These are phyloP conservation scores for Macquaria australasica DNA, from an alignment of 2,113 vertebrate genomes.

Conservation along the genomic window DNA sequence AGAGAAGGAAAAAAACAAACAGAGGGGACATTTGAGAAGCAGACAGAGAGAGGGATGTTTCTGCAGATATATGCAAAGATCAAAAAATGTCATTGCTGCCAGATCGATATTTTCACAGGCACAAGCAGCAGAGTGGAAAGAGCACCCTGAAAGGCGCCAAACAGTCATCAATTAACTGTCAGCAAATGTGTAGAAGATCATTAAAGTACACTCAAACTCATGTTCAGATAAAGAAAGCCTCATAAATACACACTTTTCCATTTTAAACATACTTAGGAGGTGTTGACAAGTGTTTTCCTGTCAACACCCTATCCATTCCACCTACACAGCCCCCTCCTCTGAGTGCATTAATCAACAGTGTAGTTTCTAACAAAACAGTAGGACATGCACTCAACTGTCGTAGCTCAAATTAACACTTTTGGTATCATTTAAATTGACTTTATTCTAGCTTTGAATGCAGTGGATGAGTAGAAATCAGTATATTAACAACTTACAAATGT, in stretches of 20 bases:
- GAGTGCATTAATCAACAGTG: background rate
- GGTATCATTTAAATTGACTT: background rate
- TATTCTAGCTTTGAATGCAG: background rate
- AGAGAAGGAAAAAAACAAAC: constrained; percentile 34
- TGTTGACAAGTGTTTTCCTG: constrained; percentile 4
- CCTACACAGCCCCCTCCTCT: background rate
- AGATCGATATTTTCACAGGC: constrained; percentile 48
- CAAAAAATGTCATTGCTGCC: constrained; percentile 32
- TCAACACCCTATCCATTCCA: background rate
- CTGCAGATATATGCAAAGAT: constrained; percentile 44
- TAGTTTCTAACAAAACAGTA: background rate
- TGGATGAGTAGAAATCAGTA: background rate
- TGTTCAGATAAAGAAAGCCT: background rate
- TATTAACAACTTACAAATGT: background rate
- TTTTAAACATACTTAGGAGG: background rate
- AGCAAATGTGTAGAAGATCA: constrained; percentile 19
- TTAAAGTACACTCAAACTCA: constrained; percentile 15
- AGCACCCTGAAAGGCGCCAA: background rate
- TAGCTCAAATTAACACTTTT: background rate
- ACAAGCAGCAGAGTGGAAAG: constrained; percentile 8
- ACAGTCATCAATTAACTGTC: constrained; percentile 5
- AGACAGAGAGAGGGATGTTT: constrained; percentile 22
- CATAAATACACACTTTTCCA: background rate
- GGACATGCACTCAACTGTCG: background rate
- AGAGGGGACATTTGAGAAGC: constrained; percentile 1